Conservation (phyloP, 2,888 invertebrate genomes). For the Sphecodes monilicornis region DNA sequence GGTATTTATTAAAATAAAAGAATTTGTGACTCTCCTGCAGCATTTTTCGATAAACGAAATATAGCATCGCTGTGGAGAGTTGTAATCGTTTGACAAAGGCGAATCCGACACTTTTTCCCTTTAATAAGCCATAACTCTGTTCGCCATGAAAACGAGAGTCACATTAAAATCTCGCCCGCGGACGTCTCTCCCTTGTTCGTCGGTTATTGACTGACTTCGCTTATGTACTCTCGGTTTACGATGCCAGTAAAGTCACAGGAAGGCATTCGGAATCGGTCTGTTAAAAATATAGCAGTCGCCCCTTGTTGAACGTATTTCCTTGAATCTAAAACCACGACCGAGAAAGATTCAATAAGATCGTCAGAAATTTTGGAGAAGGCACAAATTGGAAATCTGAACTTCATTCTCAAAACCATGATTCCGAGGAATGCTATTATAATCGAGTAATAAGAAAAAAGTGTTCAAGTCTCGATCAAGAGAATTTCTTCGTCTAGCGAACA, state of each 20-base stretch:
- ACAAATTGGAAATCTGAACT: not conserved
- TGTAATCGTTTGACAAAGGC: conserved; percentile 23
- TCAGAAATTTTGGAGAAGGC: not conserved
- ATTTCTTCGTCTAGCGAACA: conserved; percentile 46
- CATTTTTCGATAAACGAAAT: not conserved
- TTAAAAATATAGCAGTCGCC: conserved; percentile 75
- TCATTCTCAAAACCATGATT: not conserved
- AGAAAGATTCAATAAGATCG: not conserved
- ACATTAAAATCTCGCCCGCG: conserved; percentile 69
- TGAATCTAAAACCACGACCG: not conserved
- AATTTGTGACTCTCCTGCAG: not conserved
- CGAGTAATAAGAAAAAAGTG: not conserved
- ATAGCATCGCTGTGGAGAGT: not conserved
- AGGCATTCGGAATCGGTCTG: conserved; percentile 58
- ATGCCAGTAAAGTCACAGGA: conserved; percentile 77
- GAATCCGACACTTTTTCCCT: conserved; percentile 70
- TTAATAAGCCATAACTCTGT: conserved; percentile 80
- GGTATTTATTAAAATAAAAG: not conserved
- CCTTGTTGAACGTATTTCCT: conserved; percentile 33
- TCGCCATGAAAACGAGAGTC: conserved; percentile 78
- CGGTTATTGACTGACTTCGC: conserved; percentile 82
- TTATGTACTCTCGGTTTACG: conserved; percentile 83
- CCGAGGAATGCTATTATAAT: not conserved
- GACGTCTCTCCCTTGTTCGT: conserved; percentile 52
- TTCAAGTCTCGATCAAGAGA: not conserved